Evolutionary conservation across 1,140 invertebrate genomes (phyloP).

Genomic region (Tribolium madens): DNA sequence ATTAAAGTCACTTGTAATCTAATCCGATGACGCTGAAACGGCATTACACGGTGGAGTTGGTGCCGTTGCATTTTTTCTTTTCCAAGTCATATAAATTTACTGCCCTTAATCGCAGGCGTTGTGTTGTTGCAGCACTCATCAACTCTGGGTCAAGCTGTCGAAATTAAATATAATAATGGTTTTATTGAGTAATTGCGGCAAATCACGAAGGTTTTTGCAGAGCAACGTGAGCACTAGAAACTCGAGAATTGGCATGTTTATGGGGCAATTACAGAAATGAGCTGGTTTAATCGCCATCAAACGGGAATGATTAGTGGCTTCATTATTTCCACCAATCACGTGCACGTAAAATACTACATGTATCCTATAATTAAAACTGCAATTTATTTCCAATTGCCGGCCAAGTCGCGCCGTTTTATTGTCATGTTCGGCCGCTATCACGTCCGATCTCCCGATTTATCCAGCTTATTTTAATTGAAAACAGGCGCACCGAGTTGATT

Average conservation of each 20-base stretch:
- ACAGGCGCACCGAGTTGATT: slow-evolving; percentile 41
- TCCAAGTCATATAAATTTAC: slow-evolving; percentile 22
- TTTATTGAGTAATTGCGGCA: slow-evolving; percentile 49
- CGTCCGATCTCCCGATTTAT: slow-evolving; percentile 54
- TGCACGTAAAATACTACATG: slow-evolving; percentile 50
- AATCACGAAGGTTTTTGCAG: slow-evolving; percentile 50
- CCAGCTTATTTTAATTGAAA: slow-evolving; percentile 56
- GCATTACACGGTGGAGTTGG: slow-evolving; percentile 10
- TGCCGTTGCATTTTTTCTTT: not conserved
- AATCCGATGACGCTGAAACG: slow-evolving; percentile 23
- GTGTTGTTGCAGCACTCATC: not conserved
- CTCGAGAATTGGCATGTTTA: slow-evolving; percentile 61
- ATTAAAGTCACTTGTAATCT: slow-evolving; percentile 38
- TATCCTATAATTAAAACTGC: slow-evolving; percentile 57
- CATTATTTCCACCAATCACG: slow-evolving; percentile 61
- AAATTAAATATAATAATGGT: slow-evolving; percentile 45
- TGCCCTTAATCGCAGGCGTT: not conserved
- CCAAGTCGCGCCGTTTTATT: slow-evolving; percentile 51
- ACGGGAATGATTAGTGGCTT: slow-evolving; percentile 62
- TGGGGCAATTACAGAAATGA: slow-evolving; percentile 63
- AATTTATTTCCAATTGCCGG: slow-evolving; percentile 55
- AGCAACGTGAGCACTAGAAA: slow-evolving; percentile 42
- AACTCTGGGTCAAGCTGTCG: slow-evolving; percentile 1
- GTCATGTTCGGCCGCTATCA: slow-evolving; percentile 51
- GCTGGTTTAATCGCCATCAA: slow-evolving; percentile 60